Conservation (phyloP, 2,888 invertebrate genomes). For the Drosophila anomelani region DNA sequence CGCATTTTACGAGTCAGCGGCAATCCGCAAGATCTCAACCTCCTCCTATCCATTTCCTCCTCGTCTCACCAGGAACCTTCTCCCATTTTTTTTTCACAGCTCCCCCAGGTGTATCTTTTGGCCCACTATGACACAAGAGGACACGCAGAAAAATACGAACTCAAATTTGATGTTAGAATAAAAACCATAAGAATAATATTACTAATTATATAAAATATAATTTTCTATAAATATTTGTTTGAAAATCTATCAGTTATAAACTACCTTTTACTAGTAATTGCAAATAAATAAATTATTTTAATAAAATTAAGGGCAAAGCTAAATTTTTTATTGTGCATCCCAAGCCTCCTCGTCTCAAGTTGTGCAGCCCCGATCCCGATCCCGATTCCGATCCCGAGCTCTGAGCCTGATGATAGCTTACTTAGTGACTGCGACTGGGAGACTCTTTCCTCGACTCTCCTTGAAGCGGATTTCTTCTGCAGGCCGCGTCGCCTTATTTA, state of each 20-base stretch:
- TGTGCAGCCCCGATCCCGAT: slow-evolving; percentile 29
- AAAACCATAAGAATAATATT: background rate
- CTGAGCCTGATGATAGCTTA: slow-evolving; percentile 82
- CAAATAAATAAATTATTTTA: no score
- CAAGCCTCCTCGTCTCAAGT: slow-evolving; percentile 23
- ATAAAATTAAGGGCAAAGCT: no score
- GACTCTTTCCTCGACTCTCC: slow-evolving; percentile 47
- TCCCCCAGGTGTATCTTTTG: slow-evolving; percentile 57
- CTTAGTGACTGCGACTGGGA: slow-evolving; percentile 74
- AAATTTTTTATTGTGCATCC: slow-evolving; percentile 8
- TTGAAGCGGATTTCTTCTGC: slow-evolving; percentile 78
- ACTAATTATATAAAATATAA: no score
- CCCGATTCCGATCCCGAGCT: slow-evolving; percentile 27
- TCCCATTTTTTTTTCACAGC: slow-evolving; percentile 14
- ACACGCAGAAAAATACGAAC: slow-evolving; percentile 3
- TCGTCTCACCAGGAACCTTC: slow-evolving; percentile 3
- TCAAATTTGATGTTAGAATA: background rate
- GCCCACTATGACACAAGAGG: slow-evolving; percentile 68
- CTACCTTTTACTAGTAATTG: no score
- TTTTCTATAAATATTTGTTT: no score
- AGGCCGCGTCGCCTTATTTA: slow-evolving; percentile 82
- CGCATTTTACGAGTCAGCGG: slow-evolving; percentile 78
- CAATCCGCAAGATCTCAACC: slow-evolving; percentile 38
- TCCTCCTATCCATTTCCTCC: slow-evolving; percentile 1
- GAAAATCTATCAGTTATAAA: no score